Evolutionary conservation across 1,140 invertebrate genomes (phyloP).

Genomic region (Neelides sp.): DNA sequence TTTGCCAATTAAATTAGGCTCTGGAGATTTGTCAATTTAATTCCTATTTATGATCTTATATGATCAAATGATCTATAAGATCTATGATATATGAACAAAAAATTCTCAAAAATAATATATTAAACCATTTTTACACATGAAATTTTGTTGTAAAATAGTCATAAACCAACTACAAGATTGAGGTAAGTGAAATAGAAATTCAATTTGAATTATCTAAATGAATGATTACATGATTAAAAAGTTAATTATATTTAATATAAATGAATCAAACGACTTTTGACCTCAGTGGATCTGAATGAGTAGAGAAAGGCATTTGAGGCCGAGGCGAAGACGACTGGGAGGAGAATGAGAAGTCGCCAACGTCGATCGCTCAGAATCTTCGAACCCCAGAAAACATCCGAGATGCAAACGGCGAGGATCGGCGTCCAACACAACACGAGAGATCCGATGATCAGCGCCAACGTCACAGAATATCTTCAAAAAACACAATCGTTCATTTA

Average conservation of each 20-base stretch:
- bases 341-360: conserved; percentile 34
- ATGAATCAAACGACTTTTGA: conserved; percentile 33
- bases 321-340: conserved; percentile 48
- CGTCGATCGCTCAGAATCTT: conserved; percentile 13
- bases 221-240: neutral
- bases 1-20: too few relatives aligned
- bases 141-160: too few relatives aligned
- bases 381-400: conserved; percentile 23
- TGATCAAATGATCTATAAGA: too few relatives aligned
- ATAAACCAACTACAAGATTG: too few relatives aligned
- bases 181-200: neutral
- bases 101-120: too few relatives aligned
- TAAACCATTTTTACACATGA: too few relatives aligned
- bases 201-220: neutral
- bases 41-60: too few relatives aligned
- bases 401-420: conserved; percentile 43
- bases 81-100: too few relatives aligned
- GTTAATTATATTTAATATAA: too few relatives aligned
- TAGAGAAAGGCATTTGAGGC: conserved; percentile 55
- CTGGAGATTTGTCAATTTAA: too few relatives aligned
- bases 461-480: conserved; percentile 51
- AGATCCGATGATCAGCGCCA: conserved; percentile 49
- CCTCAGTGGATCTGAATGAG: conserved; percentile 51
- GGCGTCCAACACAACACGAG: conserved; percentile 51
- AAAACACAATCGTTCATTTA: too few relatives aligned